phyloP scores from a whole-genome alignment of 2,113 vertebrate genomes.

The Platichthys flesus region DNA sequence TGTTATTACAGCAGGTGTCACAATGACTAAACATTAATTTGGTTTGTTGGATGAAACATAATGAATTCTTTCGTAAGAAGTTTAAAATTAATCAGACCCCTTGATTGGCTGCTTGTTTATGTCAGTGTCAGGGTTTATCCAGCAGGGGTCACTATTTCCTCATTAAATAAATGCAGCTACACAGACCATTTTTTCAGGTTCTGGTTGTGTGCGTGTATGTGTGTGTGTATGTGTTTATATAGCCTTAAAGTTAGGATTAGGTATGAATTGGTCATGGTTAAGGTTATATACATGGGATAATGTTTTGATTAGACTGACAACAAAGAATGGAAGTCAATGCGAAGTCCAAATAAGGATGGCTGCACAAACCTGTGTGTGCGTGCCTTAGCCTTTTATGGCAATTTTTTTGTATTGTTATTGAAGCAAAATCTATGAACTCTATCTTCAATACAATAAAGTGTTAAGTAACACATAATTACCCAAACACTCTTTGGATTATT shows the following conservation, averaged over 20 bases:
- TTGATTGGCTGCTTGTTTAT: no score
- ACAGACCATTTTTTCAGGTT: neutral
- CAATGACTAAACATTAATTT: neutral
- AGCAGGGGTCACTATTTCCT: conserved; percentile 62
- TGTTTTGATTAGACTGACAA: no score
- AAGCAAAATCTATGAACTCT: neutral
- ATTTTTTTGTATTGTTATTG: neutral
- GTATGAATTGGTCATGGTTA: no score
- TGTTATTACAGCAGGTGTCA: neutral
- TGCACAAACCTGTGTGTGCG: no score
- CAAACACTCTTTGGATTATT: conserved; percentile 21
- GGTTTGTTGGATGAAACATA: no score
- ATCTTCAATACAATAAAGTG: neutral
- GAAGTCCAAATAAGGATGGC: no score
- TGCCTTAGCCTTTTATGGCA: neutral
- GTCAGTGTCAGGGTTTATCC: conserved; percentile 8
- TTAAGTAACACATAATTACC: conserved; percentile 24
- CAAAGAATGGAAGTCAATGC: no score
- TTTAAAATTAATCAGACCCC: no score
- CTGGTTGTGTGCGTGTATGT: neutral
- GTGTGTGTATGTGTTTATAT: neutral
- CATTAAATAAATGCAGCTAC: conserved; percentile 6
- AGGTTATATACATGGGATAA: no score
- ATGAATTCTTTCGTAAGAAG: no score
- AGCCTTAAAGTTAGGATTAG: neutral